A percentile compares a stretch with the other conserved stretches of the same genome.
These are phyloP conservation scores for Pteronura brasiliensis DNA, from an alignment of 2,113 vertebrate species.

Conservation along the genomic window DNA sequence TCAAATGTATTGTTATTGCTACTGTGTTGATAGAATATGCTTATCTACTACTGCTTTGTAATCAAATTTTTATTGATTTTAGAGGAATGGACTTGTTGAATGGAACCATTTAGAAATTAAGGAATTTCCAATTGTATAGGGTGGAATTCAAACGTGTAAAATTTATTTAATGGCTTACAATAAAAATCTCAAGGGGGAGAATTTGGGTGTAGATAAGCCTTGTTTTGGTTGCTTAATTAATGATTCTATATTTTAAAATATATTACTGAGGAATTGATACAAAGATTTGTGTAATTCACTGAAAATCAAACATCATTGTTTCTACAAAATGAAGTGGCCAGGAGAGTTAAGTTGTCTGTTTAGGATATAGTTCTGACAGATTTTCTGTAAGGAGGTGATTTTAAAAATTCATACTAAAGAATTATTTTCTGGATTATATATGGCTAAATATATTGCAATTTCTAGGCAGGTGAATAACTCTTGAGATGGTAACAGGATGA, in stretches of 20 bases:
- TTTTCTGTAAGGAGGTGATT: slow-evolving; percentile 12
- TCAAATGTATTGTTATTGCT: neutral
- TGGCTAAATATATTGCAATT: neutral
- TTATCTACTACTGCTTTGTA: neutral
- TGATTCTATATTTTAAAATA: neutral
- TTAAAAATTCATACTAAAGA: neutral
- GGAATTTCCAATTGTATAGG: neutral
- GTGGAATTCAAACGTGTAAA: neutral
- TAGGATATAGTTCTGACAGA: neutral
- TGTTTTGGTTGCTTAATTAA: slow-evolving; percentile 24
- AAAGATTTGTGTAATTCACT: neutral
- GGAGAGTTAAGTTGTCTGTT: neutral
- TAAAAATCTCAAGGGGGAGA: neutral
- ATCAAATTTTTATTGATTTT: slow-evolving; percentile 14
- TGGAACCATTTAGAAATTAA: neutral
- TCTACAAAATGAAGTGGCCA: neutral
- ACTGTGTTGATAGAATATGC: slow-evolving; percentile 21
- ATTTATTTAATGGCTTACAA: neutral
- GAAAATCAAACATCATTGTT: neutral
- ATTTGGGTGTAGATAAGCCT: neutral
- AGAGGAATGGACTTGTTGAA: neutral
- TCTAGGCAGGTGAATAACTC: neutral
- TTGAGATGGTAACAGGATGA: slow-evolving; percentile 5
- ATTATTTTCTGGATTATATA: slow-evolving; percentile 29
- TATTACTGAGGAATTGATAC: neutral